These are phyloP conservation scores for Dendropsophus ebraccatus DNA, from an alignment of 2,113 vertebrate species.

Conservation along the genomic window DNA sequence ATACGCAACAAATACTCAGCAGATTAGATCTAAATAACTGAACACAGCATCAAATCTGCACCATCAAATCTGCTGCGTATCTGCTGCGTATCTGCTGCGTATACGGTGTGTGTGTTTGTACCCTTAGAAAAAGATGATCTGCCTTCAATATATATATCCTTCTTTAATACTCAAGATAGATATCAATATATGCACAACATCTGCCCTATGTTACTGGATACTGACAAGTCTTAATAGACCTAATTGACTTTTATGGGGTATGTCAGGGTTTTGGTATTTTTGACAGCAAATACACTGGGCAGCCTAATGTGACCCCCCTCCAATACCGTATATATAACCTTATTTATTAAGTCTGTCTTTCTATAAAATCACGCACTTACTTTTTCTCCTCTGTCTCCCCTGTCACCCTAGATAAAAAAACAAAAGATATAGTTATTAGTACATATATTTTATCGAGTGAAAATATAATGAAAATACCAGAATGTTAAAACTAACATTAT, in stretches of 20 bases:
- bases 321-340: not conserved
- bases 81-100: no score
- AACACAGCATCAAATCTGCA: no score
- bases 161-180: no score
- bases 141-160: no score
- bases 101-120: no score
- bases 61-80: no score
- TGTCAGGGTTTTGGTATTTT: not conserved
- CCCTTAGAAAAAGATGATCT: no score
- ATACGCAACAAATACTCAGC: no score
- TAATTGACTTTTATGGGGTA: not conserved
- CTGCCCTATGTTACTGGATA: no score
- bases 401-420: conserved; percentile 77
- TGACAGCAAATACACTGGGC: not conserved
- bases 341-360: not conserved
- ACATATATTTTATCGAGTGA: not conserved
- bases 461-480: not conserved
- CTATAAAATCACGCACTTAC: conserved; percentile 71
- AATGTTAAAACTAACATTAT: not conserved
- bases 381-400: conserved; percentile 87
- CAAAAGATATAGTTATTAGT: conserved; percentile 38
- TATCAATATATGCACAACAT: no score
- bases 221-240: no score
- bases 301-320: not conserved
- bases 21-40: no score